These are phyloP conservation scores for Hippocampus mohnikei DNA, from an alignment of 2,113 vertebrate genomes.

Conservation along the genomic window DNA sequence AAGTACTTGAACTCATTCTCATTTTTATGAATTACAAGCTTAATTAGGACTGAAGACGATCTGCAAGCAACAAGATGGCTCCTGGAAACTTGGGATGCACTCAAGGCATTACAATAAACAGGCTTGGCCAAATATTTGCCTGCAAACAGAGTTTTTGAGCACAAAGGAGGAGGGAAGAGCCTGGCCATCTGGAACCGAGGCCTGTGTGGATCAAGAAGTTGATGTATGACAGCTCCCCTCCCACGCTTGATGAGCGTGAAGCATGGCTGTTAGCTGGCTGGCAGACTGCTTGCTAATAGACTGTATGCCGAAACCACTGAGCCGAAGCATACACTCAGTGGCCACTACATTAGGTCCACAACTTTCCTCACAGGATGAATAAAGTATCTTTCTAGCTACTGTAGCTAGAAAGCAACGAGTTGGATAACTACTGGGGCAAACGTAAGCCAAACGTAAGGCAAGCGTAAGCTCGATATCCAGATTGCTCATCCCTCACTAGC, in stretches of 20 bases:
- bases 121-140: conserved; percentile 12
- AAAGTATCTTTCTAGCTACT: no score
- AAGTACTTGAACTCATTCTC: background rate
- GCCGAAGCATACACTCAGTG: background rate
- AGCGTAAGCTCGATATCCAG: no score
- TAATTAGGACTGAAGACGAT: background rate
- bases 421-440: no score
- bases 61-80: background rate
- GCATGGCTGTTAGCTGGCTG: conserved; percentile 26
- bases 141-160: conserved; percentile 2
- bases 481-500: no score
- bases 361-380: no score
- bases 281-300: conserved; percentile 22
- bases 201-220: conserved; percentile 10
- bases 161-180: background rate
- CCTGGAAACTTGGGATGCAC: background rate
- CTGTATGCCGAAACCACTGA: background rate
- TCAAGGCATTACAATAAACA: background rate
- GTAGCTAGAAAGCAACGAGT: no score
- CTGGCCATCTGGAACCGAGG: conserved; percentile 12
- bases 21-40: no score
- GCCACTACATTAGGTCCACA: background rate
- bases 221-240: conserved; percentile 18
- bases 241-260: conserved; percentile 22
- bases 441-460: no score